These are phyloP conservation scores for Reinhardtius hippoglossoides DNA, from an alignment of 2,113 vertebrate genomes.

Conservation along the genomic window DNA sequence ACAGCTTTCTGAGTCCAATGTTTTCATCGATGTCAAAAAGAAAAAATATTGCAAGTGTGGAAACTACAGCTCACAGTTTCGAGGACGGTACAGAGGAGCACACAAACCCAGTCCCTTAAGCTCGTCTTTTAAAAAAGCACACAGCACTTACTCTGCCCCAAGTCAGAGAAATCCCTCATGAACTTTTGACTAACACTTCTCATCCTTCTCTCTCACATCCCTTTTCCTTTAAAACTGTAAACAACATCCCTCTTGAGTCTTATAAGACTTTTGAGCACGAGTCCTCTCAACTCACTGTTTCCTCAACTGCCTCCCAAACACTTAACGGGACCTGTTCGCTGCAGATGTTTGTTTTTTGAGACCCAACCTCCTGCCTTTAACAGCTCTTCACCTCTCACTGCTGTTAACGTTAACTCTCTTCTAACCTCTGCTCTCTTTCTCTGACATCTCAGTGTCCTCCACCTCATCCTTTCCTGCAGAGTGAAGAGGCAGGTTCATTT, in stretches of 20 bases:
- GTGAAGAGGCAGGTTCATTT: constrained; percentile 81
- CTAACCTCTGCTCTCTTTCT: constrained; percentile 59
- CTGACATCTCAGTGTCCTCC: constrained; percentile 27
- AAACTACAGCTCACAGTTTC: not conserved
- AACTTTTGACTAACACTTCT: constrained; percentile 36
- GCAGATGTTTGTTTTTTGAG: constrained; percentile 20
- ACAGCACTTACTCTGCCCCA: not conserved
- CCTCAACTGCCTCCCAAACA: not conserved
- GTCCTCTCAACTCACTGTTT: too few relatives aligned
- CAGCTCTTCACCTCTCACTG: constrained; percentile 20
- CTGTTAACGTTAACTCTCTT: constrained; percentile 41
- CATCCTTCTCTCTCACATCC: constrained; percentile 38
- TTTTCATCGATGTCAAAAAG: not conserved
- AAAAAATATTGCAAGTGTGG: not conserved
- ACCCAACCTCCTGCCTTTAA: constrained; percentile 13
- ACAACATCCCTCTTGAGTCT: constrained; percentile 29
- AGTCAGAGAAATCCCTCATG: constrained; percentile 16
- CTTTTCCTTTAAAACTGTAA: constrained; percentile 47
- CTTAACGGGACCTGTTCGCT: constrained; percentile 30
- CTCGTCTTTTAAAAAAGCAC: constrained; percentile 1
- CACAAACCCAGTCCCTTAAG: not conserved
- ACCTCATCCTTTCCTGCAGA: constrained; percentile 65
- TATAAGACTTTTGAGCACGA: not conserved
- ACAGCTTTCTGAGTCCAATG: not conserved
- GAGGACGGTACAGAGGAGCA: not conserved